Evolutionary conservation across 2,888 invertebrate genomes (phyloP), one percentile per base, ranked within the genome.

Genomic region (Elmis aenea): DNA sequence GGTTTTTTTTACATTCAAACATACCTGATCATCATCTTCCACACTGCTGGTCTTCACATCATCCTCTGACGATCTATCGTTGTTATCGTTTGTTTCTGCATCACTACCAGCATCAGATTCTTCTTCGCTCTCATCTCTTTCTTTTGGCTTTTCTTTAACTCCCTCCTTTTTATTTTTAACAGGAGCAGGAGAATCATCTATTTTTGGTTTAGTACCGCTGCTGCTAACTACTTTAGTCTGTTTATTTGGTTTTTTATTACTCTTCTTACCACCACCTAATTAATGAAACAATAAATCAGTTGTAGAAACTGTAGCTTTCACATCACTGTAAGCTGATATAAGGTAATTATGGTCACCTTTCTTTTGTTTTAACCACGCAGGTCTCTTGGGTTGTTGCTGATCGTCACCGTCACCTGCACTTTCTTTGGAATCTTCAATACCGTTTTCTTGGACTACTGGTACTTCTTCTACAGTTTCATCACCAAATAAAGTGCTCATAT

Each of bases 401-500:
- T 45, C 52, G 29, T 42, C 50, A 31, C 47, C 55, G 24, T 30
- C 47, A 12, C 43, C 50, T 14, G 45, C 51, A 12, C 44, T 44
- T 34, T 59, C 61, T 33, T 57, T 56, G 3, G 39, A 38, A n/a
- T 58, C 72, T 9, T 71, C 76, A 18, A 73, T 75, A n/a, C 72
- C 74, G 31, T 73, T 75, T 42, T 77, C 77, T 47, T 46, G 50
- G 15, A 61, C 57, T 10, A 52, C 48, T 11, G 52, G 56, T 24
- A 76, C 75, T 47, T 64, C 70, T 40, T 64, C 69, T 11, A 81
- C 76, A 16, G 79, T 77, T 2, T 86, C 82, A 51, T 88, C 85
- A 2, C 88, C 89, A 58, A 90, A 88, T 3, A 91, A 67, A 21
- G 81, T 81, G 48, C 80, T 84, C 85, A 97, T 85, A 56, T 88